phyloP scores from a whole-genome alignment of 2,113 vertebrate species.

The Trinectes maculatus region DNA sequence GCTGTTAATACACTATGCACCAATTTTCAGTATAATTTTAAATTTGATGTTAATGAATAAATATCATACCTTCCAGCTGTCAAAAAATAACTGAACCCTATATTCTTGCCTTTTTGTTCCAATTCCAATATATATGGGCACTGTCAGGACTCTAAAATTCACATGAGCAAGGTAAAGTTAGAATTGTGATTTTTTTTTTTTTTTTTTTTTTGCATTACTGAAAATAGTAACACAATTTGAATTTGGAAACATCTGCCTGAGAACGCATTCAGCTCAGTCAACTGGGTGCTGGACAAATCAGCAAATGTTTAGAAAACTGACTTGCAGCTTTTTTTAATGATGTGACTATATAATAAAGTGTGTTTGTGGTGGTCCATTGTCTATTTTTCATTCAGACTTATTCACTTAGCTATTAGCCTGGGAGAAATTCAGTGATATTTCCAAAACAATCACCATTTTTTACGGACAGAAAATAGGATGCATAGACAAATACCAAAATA shows the following conservation, averaged over 20 bases:
- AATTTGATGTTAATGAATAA: slow-evolving; percentile 26
- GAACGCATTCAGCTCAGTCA: not conserved
- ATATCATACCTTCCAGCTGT: slow-evolving; percentile 23
- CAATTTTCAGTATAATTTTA: slow-evolving; percentile 21
- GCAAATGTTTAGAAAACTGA: too few species aligned
- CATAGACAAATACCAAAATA: too few species aligned
- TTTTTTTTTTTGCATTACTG: too few species aligned
- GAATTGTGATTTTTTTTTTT: not conserved
- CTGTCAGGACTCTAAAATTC: not conserved
- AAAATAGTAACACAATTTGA: not conserved
- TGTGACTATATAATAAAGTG: too few species aligned
- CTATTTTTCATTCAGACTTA: too few species aligned
- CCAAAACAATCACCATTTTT: too few species aligned
- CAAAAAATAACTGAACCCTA: slow-evolving; percentile 30
- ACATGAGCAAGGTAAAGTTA: not conserved
- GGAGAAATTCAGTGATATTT: too few species aligned
- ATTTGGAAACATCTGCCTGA: not conserved
- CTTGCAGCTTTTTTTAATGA: too few species aligned
- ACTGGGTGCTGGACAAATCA: not conserved
- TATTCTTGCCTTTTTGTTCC: slow-evolving; percentile 14
- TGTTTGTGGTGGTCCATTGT: too few species aligned
- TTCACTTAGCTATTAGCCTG: too few species aligned
- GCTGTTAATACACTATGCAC: slow-evolving; percentile 29
- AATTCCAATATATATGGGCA: slow-evolving; percentile 1
- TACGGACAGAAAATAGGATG: too few species aligned